Conservation (phyloP, 2,797 vertebrate genomes). For the Glyptemys insculpta region DNA sequence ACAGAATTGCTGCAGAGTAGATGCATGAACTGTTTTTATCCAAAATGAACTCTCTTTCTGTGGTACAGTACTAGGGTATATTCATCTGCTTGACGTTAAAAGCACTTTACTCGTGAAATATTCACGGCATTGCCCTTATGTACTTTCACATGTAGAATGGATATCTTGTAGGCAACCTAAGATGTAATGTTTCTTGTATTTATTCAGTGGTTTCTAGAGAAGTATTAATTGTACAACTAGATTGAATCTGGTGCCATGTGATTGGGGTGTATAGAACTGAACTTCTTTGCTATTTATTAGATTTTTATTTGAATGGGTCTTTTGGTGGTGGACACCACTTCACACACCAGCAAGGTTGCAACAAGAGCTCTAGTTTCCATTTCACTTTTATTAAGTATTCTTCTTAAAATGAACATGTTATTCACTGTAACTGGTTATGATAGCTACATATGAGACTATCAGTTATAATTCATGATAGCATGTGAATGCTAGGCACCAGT, state of each 20-base stretch:
- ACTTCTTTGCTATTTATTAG: not conserved
- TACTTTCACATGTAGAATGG: conserved; percentile 45
- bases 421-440: not conserved
- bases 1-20: conserved; percentile 43
- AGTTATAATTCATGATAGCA: not conserved
- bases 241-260: not conserved
- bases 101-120: conserved; percentile 69
- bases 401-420: not conserved
- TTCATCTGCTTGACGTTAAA: conserved; percentile 48
- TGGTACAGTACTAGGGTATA: conserved; percentile 24
- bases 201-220: conserved; percentile 46
- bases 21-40: conserved; percentile 63
- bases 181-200: conserved; percentile 41
- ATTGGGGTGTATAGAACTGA: not conserved
- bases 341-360: conserved; percentile 20
- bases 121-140: conserved; percentile 28
- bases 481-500: not conserved
- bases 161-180: conserved; percentile 1
- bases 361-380: not conserved
- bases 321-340: conserved; percentile 10
- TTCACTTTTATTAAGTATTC: conserved; percentile 15
- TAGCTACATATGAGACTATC: not conserved
- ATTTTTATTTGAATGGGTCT: not conserved
- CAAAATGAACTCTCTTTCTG: conserved; percentile 38
- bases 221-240: not conserved